Evolutionary conservation across 2,888 invertebrate genomes (phyloP), one percentile per base, ranked within the genome.

Genomic region (Ennomos erosarius): DNA sequence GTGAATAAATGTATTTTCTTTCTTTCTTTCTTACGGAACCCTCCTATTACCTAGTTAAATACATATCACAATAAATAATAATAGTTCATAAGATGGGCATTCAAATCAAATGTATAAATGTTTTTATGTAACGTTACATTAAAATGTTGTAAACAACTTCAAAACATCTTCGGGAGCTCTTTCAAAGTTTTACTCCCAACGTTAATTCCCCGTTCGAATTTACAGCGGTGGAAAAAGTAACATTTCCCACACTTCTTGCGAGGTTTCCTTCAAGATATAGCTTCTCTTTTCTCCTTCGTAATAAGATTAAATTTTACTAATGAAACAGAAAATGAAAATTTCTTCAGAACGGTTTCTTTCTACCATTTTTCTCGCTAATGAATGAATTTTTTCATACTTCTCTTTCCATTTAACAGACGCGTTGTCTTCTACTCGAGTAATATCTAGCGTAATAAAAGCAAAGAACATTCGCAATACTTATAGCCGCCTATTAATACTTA

Each of bases 321-420:
- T 88, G 88, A 87, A 89, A 89, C 83, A 84, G 84, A 89, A 89
- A 87, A 88, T 87, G 79, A 81, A 84, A 84, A 86, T 85, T 84
- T 84, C 79, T 78, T 78, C 71, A 78, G 78, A 84, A 82, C 70
- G 74, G 73, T 85, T 84, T 75, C 81, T 84, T 85, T 84, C 71
- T 72, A 68, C 79, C 78, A 82, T 85, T 87, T 82, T 78, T 85
- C 82, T 84, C 82, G 60, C 71, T 82, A 85, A 84, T 82, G 77
- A 82, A 81, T 75, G 65, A 74, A 68, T 81, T 75, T 81, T 78
- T 75, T 67, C 54, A 66, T 62, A 55, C 60, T 65, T 67, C 65
- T 58, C 65, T 69, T 67, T 62, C 64, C 55, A 65, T 63, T 45
- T 60, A 58, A 65, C 68, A 53, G 51, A 64, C 67, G 62, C 39